Base-by-base conservation (phyloP, 1,140 invertebrate genomes). In the Phymorhynchus buccinoides region DNA sequence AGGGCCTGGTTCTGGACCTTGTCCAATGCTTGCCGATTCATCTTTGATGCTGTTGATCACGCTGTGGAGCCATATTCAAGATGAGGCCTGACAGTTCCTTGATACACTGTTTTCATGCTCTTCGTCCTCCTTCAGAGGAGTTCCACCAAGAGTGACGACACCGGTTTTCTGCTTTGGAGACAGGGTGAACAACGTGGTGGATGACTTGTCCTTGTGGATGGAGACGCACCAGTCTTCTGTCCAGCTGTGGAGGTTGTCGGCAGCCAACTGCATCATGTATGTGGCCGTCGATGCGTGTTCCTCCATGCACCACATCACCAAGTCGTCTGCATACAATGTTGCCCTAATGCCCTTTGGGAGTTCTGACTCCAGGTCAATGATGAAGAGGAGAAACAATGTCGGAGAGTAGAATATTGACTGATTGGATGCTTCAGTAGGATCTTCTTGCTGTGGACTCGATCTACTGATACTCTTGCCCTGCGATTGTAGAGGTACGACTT, bases 1-100 rank as follows among this genome's bases (percentile, higher is more conserved):
- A 86, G n/a, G 48, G 84, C 75, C 52, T 87, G 84, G 52, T 87
- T 85, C 41, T 85, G 84, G 39, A 87, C 86, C 68, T 80, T 87
- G 35, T 85, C 84, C 52, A 86, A 83, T n/a, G 18, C 27, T 56
- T 84, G 42, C 42, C 37, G 66, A n/a, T 66, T 77, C 1, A 52
- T 83, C 52, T 77, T 83, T 68, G 84, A 30, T 77, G 80, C 35
- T 7, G 52, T 83, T 32, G 56, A 84, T n/a, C 87, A 85, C 30
- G 85, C 27, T 30, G 56, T 73, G 62, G 83, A 85, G 39, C 85
- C 85, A 56, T 85, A 85, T 56, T 88, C 85, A 30, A 86, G 82
- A 32, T 79, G 78, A 22, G 83, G 85, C 35, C 80, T 81, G 22
- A 84, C 80, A n/a, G 56, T 71, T 56, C 84, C 80, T 39, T 80